phyloP scores from a whole-genome alignment of 2,113 vertebrate genomes.

The Ranitomeya variabilis region DNA sequence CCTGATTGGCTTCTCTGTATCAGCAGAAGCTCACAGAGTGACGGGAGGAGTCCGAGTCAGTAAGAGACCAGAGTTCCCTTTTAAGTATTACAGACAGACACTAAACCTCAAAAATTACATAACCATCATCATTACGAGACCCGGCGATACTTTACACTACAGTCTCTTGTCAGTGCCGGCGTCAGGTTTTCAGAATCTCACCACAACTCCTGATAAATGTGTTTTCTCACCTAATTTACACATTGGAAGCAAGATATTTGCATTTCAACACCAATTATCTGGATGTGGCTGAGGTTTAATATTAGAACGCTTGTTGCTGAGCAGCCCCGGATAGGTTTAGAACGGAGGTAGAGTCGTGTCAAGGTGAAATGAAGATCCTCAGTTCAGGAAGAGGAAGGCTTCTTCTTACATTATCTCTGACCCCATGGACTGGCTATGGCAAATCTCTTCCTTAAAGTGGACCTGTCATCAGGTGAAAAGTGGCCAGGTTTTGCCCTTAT shows the following conservation, averaged over 20 bases:
- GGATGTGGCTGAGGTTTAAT: not conserved
- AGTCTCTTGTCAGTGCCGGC: not conserved
- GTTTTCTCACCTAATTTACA: slow-evolving; percentile 37
- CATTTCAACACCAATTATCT: not conserved
- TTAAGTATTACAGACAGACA: not conserved
- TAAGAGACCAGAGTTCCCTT: not conserved
- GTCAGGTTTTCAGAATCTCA: not conserved
- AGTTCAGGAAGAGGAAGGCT: not conserved
- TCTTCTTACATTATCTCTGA: not conserved
- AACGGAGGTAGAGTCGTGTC: too few relatives aligned
- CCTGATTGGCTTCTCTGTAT: not conserved
- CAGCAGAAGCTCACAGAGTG: not conserved
- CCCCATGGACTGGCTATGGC: too few relatives aligned
- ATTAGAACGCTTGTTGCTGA: slow-evolving; percentile 28
- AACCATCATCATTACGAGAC: not conserved
- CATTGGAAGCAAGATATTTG: not conserved
- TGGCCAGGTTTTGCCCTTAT: too few relatives aligned
- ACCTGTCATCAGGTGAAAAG: too few relatives aligned
- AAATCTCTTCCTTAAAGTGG: too few relatives aligned
- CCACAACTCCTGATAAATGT: not conserved
- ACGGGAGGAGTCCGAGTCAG: not conserved
- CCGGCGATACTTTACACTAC: not conserved
- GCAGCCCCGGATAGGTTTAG: not conserved
- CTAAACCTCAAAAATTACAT: not conserved
- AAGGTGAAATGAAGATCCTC: not conserved